A percentile compares a stretch with the other conserved stretches of the same genome.
These are phyloP conservation scores for Megalops cyprinoides DNA, from an alignment of 2,797 vertebrate species.

Conservation along the genomic window DNA sequence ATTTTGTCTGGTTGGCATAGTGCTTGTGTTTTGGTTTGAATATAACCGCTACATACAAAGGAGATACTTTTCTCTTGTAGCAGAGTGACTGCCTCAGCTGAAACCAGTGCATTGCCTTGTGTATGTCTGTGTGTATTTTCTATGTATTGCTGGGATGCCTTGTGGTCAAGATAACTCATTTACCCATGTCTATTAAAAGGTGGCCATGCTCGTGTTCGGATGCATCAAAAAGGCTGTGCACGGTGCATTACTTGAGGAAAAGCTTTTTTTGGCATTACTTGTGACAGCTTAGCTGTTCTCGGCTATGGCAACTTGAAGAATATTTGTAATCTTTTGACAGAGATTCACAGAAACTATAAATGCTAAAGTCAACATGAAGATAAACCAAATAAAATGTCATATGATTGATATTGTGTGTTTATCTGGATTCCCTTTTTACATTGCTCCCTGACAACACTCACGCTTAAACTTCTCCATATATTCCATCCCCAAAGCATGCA, in stretches of 20 bases:
- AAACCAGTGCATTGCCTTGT: slow-evolving; percentile 8
- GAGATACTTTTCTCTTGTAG: not conserved
- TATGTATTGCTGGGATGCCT: not conserved
- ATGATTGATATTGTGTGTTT: not conserved
- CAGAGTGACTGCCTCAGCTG: not conserved
- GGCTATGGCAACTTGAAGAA: too few species aligned
- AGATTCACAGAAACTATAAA: too few species aligned
- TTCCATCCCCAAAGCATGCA: not conserved
- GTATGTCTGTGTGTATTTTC: not conserved
- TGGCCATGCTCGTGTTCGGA: not conserved
- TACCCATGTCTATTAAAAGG: not conserved
- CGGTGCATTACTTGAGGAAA: not conserved
- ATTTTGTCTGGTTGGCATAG: too few species aligned
- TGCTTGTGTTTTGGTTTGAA: too few species aligned
- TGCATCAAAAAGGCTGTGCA: not conserved
- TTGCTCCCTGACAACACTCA: too few species aligned
- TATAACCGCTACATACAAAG: not conserved
- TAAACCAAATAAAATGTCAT: slow-evolving; percentile 5
- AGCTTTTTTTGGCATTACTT: not conserved
- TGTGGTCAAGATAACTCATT: not conserved
- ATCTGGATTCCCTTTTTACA: not conserved
- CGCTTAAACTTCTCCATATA: too few species aligned
- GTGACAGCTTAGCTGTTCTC: too few species aligned
- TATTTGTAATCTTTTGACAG: too few species aligned
- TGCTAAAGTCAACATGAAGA: not conserved